phyloP scores from a whole-genome alignment of 2,888 invertebrate genomes.

The Chironomus riparius region DNA sequence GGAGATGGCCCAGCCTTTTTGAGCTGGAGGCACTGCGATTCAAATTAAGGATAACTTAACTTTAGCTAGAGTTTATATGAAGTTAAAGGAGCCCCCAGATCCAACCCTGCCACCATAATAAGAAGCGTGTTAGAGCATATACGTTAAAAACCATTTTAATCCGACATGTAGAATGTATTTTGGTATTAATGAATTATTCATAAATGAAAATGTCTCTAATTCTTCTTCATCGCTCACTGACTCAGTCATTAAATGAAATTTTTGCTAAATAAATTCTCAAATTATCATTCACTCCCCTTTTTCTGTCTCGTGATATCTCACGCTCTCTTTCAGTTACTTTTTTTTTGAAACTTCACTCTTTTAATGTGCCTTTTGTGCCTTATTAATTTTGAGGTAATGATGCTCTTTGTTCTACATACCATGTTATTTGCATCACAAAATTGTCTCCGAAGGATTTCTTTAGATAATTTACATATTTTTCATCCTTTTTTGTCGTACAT shows the following conservation, averaged over 20 bases:
- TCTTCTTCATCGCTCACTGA: background rate
- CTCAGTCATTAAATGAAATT: background rate
- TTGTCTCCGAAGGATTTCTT: too few species aligned
- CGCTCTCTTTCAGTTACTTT: background rate
- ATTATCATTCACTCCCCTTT: background rate
- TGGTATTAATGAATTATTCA: background rate
- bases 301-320: background rate
- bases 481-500: too few species aligned
- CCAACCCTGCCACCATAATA: too few species aligned
- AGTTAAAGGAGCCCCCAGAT: too few species aligned
- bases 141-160: too few species aligned
- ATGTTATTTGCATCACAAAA: too few species aligned
- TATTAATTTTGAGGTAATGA: background rate
- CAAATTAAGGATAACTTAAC: too few species aligned
- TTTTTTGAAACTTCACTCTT: background rate
- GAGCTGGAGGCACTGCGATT: too few species aligned
- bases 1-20: too few species aligned
- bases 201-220: background rate
- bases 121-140: background rate
- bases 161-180: too few species aligned
- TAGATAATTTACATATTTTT: too few species aligned
- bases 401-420: background rate
- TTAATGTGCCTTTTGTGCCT: background rate
- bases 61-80: too few species aligned
- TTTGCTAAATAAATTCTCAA: background rate